These are phyloP conservation scores for Sacculina carcini DNA, from an alignment of 2,888 invertebrate species.

Conservation along the genomic window DNA sequence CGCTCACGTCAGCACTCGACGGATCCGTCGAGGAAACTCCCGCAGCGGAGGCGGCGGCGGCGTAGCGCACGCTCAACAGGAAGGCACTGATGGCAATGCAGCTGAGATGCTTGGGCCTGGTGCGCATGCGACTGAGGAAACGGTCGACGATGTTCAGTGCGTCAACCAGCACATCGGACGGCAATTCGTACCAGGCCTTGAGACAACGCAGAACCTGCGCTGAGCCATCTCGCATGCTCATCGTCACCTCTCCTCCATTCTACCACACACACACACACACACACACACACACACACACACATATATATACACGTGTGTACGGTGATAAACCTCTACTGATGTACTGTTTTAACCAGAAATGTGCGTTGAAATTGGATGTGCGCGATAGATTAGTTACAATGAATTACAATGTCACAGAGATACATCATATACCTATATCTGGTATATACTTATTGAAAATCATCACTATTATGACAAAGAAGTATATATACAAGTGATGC, in stretches of 20 bases:
- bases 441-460: too few relatives aligned
- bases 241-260: constrained; percentile 40
- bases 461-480: too few relatives aligned
- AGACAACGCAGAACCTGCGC: constrained; percentile 53
- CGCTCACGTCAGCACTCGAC: constrained; percentile 9
- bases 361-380: too few relatives aligned
- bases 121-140: constrained; percentile 51
- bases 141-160: constrained; percentile 53
- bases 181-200: constrained; percentile 59
- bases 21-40: constrained; percentile 9
- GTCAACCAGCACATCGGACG: constrained; percentile 46
- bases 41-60: constrained; percentile 28
- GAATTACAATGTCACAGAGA: too few relatives aligned
- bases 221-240: constrained; percentile 47
- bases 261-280: constrained; percentile 19
- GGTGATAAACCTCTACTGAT: too few relatives aligned
- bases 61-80: constrained; percentile 46
- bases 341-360: too few relatives aligned
- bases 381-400: too few relatives aligned
- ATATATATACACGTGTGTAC: too few relatives aligned
- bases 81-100: constrained; percentile 66
- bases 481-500: too few relatives aligned
- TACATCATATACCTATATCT: too few relatives aligned
- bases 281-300: too few relatives aligned
- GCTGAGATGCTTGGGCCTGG: constrained; percentile 52